A percentile compares a stretch with the other conserved stretches of the same genome.
Conservation (phyloP, 1,140 invertebrate genomes). For the Aphelenchoides besseyi region DNA sequence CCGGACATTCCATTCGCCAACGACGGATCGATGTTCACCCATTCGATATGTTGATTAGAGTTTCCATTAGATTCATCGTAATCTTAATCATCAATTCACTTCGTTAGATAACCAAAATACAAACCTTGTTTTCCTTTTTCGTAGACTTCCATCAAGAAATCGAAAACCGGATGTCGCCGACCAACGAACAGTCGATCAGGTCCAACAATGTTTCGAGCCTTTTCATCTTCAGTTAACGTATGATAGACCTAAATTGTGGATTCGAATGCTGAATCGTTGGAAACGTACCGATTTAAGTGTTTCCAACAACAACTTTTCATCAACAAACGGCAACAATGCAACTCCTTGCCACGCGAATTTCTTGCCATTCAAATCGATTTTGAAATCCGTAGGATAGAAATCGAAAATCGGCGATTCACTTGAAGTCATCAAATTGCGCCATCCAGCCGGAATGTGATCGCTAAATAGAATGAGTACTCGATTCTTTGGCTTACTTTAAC, state of each 20-base stretch:
- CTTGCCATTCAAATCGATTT: conserved; percentile 97
- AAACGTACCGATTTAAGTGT: conserved; percentile 68
- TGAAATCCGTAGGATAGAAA: conserved; percentile 97
- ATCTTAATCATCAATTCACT: too few relatives aligned
- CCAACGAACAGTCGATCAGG: conserved; percentile 56
- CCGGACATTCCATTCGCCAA: conserved; percentile 56
- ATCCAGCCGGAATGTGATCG: conserved; percentile 84
- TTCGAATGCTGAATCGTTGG: neutral
- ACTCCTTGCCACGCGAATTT: conserved; percentile 99
- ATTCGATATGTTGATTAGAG: conserved; percentile 16
- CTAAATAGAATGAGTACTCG: conserved; percentile 33
- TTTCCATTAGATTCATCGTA: too few relatives aligned
- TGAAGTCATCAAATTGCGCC: conserved; percentile 89
- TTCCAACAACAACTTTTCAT: conserved; percentile 83
- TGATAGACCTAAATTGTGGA: conserved; percentile 53
- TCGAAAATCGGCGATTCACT: conserved; percentile 91
- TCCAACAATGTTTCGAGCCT: conserved; percentile 43
- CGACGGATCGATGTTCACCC: conserved; percentile 44
- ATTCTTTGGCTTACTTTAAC: neutral
- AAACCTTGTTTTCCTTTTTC: conserved; percentile 25
- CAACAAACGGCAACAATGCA: conserved; percentile 93
- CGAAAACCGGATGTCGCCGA: conserved; percentile 42
- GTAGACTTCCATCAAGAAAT: conserved; percentile 35
- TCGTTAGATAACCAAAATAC: too few relatives aligned
- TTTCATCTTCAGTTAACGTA: conserved; percentile 48